Base-by-base conservation (phyloP, 2,888 invertebrate genomes). In the Orchesellides sinensis region DNA sequence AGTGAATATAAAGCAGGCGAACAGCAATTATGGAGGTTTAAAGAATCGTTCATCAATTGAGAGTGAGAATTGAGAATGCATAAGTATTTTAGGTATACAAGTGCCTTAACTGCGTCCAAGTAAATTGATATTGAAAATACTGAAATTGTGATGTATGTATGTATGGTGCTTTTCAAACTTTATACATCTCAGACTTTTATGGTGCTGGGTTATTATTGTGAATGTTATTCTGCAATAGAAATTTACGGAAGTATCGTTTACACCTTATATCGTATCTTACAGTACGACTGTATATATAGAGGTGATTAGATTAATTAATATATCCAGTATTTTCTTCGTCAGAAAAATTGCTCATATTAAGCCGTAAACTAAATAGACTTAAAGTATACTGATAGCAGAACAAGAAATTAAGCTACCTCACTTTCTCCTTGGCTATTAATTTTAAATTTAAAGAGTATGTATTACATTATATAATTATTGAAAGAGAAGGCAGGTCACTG, bases 321-420 rank as follows among this genome's bases (percentile, higher is more conserved):
- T 54, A 66, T 69, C 78, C 69, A 78, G 78, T 69, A 69, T 79
- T 79, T 69, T 45, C 27, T 52, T 4, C 65, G 65, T 75, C 54
- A 35, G 75, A 68, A 25, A 68, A 49, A 61, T 82, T 82, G 82
- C 82, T 82, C 82, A 82, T n/a, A n/a, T 75, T 54, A 68, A 63
- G 73, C 29, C 32, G 82, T 82, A 74, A 82, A 82, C 82, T 82
- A 75, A 69, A 82, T 82, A 82, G 82, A 82, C 82, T 82, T 82
- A 75, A 82, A 82, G 82, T 82, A 82, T 82, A 82, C 73, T 69
- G 82, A 75, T 74, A 82, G 68, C 74, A 49, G 74, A 78, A 21
- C 17, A 70, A 69, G 35, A 23, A 25, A 69, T 45, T 29, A 35
- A 65, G 70, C 82, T 82, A 75, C 82, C 82, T 82, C 82, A 82